Evolutionary conservation across 2,888 invertebrate species (phyloP), one percentile per base, ranked within the genome.

Genomic region (Eudemis profundana): DNA sequence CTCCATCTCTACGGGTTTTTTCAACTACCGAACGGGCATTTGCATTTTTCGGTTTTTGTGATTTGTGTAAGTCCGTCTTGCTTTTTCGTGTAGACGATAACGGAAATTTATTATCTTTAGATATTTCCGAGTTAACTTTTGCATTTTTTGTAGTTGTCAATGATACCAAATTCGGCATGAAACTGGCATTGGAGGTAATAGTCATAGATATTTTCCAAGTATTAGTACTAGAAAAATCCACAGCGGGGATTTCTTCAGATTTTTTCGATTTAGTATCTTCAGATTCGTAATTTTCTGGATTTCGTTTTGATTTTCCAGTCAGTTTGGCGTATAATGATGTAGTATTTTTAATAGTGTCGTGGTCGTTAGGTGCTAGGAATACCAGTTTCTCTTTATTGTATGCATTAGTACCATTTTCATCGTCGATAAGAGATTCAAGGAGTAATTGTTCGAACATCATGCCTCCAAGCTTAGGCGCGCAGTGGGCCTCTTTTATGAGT

Each of bases 401-500:
- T 12, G 15, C 17, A 42, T 54, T 56, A n/a, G 49, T 29, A 50
- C 29, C 50, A 29, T 50, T 63, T 14, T 51, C 57, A 23, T 51
- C 19, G 14, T 46, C 49, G n/a, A 50, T 33, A 44, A 59, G 44
- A 19, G 77, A 72, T 75, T 82, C 81, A 54, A 72, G 73, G 27
- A 60, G 64, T 54, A 82, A 57, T 7, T 79, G 79, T 65, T 85
- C 82, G 51, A 75, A 74, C 15, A 78, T 49, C 27, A 74, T 50
- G 61, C 77, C 71, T 1, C 78, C 78, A 36, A 86, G 71, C 70
- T 81, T 85, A 1, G 87, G 84, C 44, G 80, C 80, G 66, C 83
- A 75, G 23, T 59, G 12, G 36, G 23, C 33, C 15, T 19, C 23
- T 56, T 74, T 67, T 17, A 75, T 68, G 12, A 65, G 61, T 44